Evolutionary conservation across 2,888 invertebrate species (phyloP), one percentile per base, ranked within the genome.

Genomic region (Hyposoter dolosus): DNA sequence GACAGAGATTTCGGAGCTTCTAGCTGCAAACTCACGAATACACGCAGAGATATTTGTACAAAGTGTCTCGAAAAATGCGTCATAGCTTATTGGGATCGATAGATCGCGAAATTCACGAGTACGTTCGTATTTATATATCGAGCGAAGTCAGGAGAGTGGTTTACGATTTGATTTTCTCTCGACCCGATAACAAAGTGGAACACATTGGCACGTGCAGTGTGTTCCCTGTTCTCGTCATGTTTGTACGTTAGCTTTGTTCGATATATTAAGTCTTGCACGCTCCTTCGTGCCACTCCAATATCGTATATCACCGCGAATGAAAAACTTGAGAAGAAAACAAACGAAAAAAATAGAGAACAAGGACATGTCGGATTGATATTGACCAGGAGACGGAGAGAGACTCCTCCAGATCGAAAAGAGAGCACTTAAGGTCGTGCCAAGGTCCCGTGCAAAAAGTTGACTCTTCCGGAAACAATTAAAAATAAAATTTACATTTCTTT

Each of bases 111-210:
- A 40, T 74, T 5, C 43, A 28, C 35, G 28, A 15, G 43, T 63
- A 19, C 63, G n/a, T 47, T 28, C 32, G 32, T 63, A 28, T 60
- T 56, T 19, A 66, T 43, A 66, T 19, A 40, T 40, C 40, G 40
- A 40, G 40, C 40, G n/a, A 63, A 63, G 47, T 15, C n/a, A 68
- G 68, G 74, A 79, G 71, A 80, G 63, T 63, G 76, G 65, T 80
- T 80, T 84, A 81, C 81, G 56, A 72, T 72, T 71, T 68, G 43
- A 84, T 81, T 81, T 82, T 85, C 72, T 66, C 43, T 60, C 45
- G 35, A 43, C 63, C 76, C 81, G 81, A 82, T 84, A 79, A 77
- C 72, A 84, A 35, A 65, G 50, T 65, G 71, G 71, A 45, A 40
- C 69, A 60, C 69, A 78, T 75, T 77, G 78, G 56, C 69, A 79